phyloP scores from a whole-genome alignment of 2,888 invertebrate species.

The Amphipoea oculea region DNA sequence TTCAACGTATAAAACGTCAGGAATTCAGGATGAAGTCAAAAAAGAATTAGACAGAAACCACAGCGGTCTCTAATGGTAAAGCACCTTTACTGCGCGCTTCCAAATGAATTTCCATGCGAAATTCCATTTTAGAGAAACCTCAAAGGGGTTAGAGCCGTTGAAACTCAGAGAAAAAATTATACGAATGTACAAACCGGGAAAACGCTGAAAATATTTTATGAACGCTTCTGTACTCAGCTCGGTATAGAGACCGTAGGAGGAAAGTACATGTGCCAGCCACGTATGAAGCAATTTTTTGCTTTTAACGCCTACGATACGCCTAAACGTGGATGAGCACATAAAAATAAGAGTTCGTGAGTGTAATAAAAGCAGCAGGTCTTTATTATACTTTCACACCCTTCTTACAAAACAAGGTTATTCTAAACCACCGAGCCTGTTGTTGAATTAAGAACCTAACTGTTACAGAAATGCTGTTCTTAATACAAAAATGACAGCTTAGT shows the following conservation, averaged over 20 bases:
- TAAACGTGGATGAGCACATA: constrained; percentile 50
- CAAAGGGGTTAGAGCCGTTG: constrained; percentile 65
- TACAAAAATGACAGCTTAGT: background rate
- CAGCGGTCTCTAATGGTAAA: constrained; percentile 45
- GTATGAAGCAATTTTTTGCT: constrained; percentile 50
- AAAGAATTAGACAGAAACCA: constrained; percentile 32
- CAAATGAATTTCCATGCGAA: constrained; percentile 63
- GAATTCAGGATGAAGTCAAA: constrained; percentile 3
- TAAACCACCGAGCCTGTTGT: background rate
- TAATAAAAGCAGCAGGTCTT: constrained; percentile 47
- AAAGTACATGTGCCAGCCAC: constrained; percentile 38
- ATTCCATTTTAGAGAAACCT: constrained; percentile 65
- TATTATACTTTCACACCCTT: constrained; percentile 22
- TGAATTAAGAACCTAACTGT: background rate
- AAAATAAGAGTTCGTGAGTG: constrained; percentile 48
- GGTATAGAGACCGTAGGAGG: constrained; percentile 31
- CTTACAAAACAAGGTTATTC: background rate
- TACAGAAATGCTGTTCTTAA: background rate
- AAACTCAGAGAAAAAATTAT: constrained; percentile 65
- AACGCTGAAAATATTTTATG: constrained; percentile 67
- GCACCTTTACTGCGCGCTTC: constrained; percentile 33
- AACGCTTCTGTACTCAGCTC: constrained; percentile 60
- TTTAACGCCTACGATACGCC: constrained; percentile 47
- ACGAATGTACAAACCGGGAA: constrained; percentile 51
- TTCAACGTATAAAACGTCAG: constrained; percentile 8